Percentiles rank a stretch among this genome's conserved stretches.
Evolutionary conservation across 2,797 vertebrate species (phyloP).

Genomic region (Triplophysa yarkandensis): DNA sequence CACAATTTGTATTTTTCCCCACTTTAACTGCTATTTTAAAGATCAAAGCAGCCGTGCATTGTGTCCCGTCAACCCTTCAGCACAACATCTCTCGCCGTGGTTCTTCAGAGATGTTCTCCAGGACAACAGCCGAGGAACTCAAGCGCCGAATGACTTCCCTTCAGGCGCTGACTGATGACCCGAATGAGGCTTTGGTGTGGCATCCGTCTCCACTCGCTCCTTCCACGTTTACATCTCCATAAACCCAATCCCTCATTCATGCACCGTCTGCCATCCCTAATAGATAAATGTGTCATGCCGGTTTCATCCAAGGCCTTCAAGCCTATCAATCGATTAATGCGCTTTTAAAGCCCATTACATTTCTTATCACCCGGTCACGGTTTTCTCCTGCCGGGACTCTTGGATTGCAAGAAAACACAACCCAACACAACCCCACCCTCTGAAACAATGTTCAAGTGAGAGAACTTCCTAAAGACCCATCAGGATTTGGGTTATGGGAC

Average conservation of each 20-base stretch:
- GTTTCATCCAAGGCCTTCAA: conserved; percentile 24
- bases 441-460: conserved; percentile 8
- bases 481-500: conserved; percentile 27
- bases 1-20: too few species aligned
- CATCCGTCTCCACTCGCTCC: neutral
- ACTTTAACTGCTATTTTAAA: too few species aligned
- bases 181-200: conserved; percentile 4
- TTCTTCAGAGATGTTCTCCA: conserved; percentile 52
- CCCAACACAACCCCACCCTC: conserved; percentile 16
- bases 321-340: conserved; percentile 62
- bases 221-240: conserved; percentile 2
- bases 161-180: conserved; percentile 19
- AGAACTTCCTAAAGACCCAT: neutral
- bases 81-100: conserved; percentile 19
- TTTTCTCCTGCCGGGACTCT: conserved; percentile 3
- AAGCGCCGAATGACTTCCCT: conserved; percentile 59
- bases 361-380: conserved; percentile 51
- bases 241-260: neutral
- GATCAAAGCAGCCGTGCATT: neutral
- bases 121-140: conserved; percentile 50
- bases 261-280: neutral
- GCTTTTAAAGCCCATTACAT: conserved; percentile 63
- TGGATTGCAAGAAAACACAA: conserved; percentile 8
- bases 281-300: neutral
- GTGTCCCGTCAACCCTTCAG: neutral